Percentiles rank a stretch among this genome's conserved stretches.
Conservation (phyloP, 2,888 invertebrate genomes). For the Alcis repandata region DNA sequence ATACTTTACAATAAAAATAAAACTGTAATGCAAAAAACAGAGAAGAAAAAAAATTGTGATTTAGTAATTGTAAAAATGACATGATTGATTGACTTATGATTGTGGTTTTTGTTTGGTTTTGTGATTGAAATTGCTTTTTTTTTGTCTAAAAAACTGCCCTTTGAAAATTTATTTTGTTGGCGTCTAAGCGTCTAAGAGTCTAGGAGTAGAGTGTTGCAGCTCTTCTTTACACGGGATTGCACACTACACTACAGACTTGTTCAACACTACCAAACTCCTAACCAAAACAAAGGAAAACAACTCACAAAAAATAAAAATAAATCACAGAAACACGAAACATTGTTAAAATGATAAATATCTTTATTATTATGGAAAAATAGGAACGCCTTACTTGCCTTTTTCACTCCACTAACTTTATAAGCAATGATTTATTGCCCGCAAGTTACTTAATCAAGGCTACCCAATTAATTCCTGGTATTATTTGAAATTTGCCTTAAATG, state of each 20-base stretch:
- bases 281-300: background rate
- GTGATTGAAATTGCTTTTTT: too few species aligned
- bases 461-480: constrained; percentile 26
- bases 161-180: too few species aligned
- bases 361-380: constrained; percentile 18
- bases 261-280: background rate
- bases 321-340: constrained; percentile 14
- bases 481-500: constrained; percentile 2
- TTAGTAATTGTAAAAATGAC: too few species aligned
- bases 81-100: too few species aligned
- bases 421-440: constrained; percentile 23
- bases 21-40: too few species aligned
- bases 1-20: too few species aligned
- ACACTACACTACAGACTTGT: background rate
- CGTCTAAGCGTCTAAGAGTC: too few species aligned
- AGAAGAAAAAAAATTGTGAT: too few species aligned
- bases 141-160: too few species aligned
- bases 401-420: constrained; percentile 16
- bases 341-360: constrained; percentile 24
- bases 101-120: too few species aligned
- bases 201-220: too few species aligned
- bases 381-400: constrained; percentile 19
- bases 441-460: constrained; percentile 16
- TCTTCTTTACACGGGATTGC: too few species aligned
- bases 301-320: constrained; percentile 14